A percentile compares a stretch with the other conserved stretches of the same genome.
phyloP scores from a whole-genome alignment of 2,888 invertebrate species.

The Drosophila histrio region DNA sequence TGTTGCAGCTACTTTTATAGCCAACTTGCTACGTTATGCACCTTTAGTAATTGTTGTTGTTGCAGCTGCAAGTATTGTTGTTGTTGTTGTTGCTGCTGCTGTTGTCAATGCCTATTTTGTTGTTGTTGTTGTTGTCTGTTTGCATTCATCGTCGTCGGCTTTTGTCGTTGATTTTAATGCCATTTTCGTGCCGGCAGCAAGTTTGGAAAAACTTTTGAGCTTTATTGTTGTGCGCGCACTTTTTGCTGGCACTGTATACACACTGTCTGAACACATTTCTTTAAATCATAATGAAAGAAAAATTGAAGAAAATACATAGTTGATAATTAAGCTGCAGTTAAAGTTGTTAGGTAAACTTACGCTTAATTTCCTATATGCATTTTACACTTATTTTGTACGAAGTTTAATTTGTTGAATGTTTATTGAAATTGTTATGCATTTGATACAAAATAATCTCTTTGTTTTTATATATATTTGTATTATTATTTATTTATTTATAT shows the following conservation, averaged over 20 bases:
- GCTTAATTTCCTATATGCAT: no score
- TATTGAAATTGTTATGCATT: no score
- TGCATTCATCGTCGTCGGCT: conserved; percentile 54
- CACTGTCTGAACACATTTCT: conserved; percentile 12
- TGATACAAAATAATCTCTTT: no score
- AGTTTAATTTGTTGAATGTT: no score
- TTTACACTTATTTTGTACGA: no score
- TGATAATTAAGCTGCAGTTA: background rate
- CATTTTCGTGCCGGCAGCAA: conserved; percentile 70
- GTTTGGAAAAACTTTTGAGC: conserved; percentile 26
- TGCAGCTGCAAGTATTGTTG: conserved; percentile 19
- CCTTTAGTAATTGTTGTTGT: conserved; percentile 32
- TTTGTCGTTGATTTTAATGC: conserved; percentile 63
- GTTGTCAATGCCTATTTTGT: conserved; percentile 16
- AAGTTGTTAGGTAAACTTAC: background rate
- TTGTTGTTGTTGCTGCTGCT: conserved; percentile 2
- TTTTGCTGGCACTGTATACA: conserved; percentile 21
- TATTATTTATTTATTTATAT: no score
- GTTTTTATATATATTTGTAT: no score
- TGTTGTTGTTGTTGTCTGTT: conserved; percentile 37
- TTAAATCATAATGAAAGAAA: conserved; percentile 2
- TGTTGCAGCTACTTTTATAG: conserved; percentile 42
- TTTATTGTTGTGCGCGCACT: conserved; percentile 26
- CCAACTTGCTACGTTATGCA: conserved; percentile 47
- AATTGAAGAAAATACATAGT: background rate